Evolutionary conservation across 2,888 invertebrate genomes (phyloP), one percentile per base, ranked within the genome.

Genomic region (Norana najaformis): DNA sequence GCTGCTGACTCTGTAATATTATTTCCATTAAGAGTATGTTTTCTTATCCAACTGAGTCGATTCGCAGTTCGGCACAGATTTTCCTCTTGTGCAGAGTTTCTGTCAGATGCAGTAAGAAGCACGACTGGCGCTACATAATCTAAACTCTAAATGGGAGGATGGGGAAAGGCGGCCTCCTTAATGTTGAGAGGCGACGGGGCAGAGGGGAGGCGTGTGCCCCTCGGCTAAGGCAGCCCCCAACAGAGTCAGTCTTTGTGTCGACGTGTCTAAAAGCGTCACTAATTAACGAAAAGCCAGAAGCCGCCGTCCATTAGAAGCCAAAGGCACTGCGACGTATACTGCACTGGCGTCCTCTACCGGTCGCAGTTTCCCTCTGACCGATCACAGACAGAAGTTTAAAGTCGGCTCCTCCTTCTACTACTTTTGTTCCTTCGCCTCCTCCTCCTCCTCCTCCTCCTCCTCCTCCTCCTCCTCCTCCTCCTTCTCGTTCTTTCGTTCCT

Each of bases 261-360:
- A 35, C 85, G 85, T 23, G 35, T 85, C 37, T 85, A 37, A 85
- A 85, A 37, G 85, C 85, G 36, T 85, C 85, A n/a, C 85, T 85
- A 85, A 85, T 85, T 85, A 85, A 37, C 85, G 37, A 85, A 85
- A 85, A 85, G 69, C 69, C 69, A 69, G 69, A 69, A 69, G 69
- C 69, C 69, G 69, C 13, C 69, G 30, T n/a, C 69, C 41, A 1
- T n/a, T 16, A 69, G 30, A 69, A 69, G 69, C 69, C 69, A 69
- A 69, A 69, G 69, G 69, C n/a, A 53, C 69, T 4, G 30, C 0
- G 47, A 3, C 2, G 69, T 69, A 69, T 30, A 53, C 69, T 69
- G 69, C 69, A 69, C 18, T n/a, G 69, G 69, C 69, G 69, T n/a
- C 69, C 30, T 69, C 30, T 69, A 69, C 69, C 69, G 69, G 69